Evolutionary conservation across 2,888 invertebrate species (phyloP), one percentile per base, ranked within the genome.

Genomic region (Caenorhabditis japonica): DNA sequence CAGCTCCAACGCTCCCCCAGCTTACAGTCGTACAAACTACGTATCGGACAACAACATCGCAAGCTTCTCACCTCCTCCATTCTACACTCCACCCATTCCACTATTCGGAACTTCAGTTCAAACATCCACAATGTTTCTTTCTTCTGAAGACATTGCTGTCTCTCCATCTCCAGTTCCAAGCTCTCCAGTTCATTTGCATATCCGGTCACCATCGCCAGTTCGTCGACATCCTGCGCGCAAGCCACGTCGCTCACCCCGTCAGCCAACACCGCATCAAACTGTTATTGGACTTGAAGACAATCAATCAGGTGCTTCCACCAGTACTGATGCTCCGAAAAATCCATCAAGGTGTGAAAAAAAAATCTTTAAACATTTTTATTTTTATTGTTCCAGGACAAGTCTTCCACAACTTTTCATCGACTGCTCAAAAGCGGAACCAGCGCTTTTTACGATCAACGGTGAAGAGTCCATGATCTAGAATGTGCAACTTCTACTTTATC

Each of bases 381-480:
- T 10, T 30, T 10, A 30, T 10, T 30, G 4, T 56, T 66, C 30
- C 64, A 64, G 72, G 2, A 44, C 49, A 12, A 25, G 53, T 0
- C 68, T 68, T 8, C 51, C 75, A 0, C 75, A 75, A 49, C 49
- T 79, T 56, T 59, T 79, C 49, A 79, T 79, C 39, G 79, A 79
- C 44, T 79, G 79, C 39, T 76, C 75, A 1, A 79, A 79, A 41
- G 79, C 79, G 1, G 79, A 76, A 30, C 79, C 79, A 27, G 58
- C 64, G 1, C 41, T 79, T 8, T 72, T 76, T 61, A 56, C 62
- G 7, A 75, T 71, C 34, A 71, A 55, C 44, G 59, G 59, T 38
- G 55, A 62, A 33, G 79, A 79, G 59, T 76, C 79, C 15, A 72
- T 76, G 34, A 79, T 79, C 36, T 79, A 47, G 44, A 30, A 7